Percentiles rank a stretch among this genome's conserved stretches.
Evolutionary conservation across 2,797 vertebrate species (phyloP).

Genomic region (Carduelis carduelis): DNA sequence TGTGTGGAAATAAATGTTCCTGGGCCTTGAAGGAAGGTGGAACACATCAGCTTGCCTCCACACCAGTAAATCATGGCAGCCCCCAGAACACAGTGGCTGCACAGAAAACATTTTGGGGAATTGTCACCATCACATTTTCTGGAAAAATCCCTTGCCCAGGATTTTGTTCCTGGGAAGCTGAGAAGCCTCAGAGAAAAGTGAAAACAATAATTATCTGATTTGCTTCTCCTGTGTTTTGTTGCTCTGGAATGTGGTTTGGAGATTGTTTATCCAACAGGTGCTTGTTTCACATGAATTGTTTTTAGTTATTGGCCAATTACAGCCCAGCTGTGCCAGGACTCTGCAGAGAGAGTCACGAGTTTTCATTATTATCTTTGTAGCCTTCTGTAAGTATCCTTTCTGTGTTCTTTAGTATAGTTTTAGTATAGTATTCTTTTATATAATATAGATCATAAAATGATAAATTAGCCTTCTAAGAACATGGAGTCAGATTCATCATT

Average conservation of each 20-base stretch:
- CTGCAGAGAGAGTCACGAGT: not conserved
- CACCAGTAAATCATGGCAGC: not conserved
- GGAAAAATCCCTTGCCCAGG: not conserved
- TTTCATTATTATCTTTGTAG: not conserved
- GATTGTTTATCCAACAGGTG: not conserved
- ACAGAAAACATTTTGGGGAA: not conserved
- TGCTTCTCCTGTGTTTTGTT: not conserved
- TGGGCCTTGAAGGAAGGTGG: not conserved
- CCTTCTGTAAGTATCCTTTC: not conserved
- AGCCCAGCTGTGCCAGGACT: fast-evolving
- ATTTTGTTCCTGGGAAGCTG: not conserved
- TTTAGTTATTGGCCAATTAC: not conserved
- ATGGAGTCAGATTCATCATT: not conserved
- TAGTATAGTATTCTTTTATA: not conserved
- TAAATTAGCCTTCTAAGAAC: not conserved
- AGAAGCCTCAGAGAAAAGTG: not conserved
- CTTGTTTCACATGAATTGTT: not conserved
- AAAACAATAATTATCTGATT: not conserved
- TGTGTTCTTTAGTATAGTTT: not conserved
- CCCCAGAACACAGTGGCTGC: not conserved
- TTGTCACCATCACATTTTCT: not conserved
- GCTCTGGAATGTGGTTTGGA: not conserved
- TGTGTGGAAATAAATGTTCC: not conserved
- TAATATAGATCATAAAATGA: not conserved
- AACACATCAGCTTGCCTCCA: not conserved